Base-by-base conservation (phyloP, 1,140 invertebrate species). In the Drosophila repletoides region DNA sequence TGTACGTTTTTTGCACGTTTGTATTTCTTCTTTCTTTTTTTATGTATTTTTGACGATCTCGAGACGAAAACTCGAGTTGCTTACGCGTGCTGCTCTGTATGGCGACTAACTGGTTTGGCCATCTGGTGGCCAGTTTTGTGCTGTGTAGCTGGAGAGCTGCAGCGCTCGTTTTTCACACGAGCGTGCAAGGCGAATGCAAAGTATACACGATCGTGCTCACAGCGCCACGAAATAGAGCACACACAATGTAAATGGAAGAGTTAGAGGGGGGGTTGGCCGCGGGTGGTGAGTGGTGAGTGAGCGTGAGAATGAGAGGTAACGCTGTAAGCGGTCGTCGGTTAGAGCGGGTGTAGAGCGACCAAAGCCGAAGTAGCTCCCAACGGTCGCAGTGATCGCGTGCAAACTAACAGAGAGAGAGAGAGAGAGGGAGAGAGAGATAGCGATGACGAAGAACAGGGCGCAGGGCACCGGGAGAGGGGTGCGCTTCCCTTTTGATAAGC, bases 81-180 rank as follows among this genome's bases (percentile, higher is more conserved):
- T 64, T 29, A 45, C 64, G 60, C 58, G 72, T 72, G 53, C 68
- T 40, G 59, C 63, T 83, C 74, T 73, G 64, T 31, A 29, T 19
- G 64, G 28, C 86, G 79, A 88, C 86, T 88, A 88, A 88, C 84
- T 88, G 75, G 84, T 88, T 88, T 88, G 36, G 40, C 61, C 76
- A 72, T 66, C 68, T 68, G 60, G 61, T 72, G 40, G 60, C 61
- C 66, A 65, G 75, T 88, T 88, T 88, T 88, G 75, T 88, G 56
- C 63, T 63, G 12, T 63, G 12, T 7, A 46, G 51, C 43, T 15
- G 22, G 34, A 26, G n/a, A 12, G 31, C 31, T n/a, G 40, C 41
- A 56, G 38, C 24, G 14, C 36, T 33, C 38, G 46, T 46, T 17
- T 46, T 7, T 21, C 19, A 14, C 38, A 5, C 24, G 36, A 53